Base-by-base conservation (phyloP, 1,140 invertebrate genomes). In the Drosophila nikananu region DNA sequence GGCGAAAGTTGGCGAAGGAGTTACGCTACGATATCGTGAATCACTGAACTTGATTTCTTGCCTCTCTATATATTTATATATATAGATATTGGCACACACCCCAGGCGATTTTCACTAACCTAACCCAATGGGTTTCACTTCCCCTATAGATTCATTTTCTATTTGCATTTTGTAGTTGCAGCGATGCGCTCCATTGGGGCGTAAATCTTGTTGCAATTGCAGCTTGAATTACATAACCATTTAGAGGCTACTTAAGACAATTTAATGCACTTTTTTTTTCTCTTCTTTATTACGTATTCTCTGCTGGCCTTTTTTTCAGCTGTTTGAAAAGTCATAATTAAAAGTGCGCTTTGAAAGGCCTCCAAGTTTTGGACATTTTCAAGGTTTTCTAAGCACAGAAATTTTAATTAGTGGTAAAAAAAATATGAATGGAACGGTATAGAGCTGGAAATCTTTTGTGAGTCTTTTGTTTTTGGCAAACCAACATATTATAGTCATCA, bases 121-220 rank as follows among this genome's bases (percentile, higher is more conserved):
- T 9, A 32, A 30, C 19, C n/a, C 42, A 59, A 58, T 41, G 46
- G 15, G 35, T 60, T 73, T 39, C n/a, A 49, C 46, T 73, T 58
- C 55, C 52, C 32, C 44, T 19, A 61, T 37, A 32, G 44, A 73
- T 61, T 74, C 41, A 68, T 62, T 75, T 64, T 60, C 30, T 37
- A 15, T 75, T 58, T 65, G 67, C 60, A 61, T 48, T 75, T 76
- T 59, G 54, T 46, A 66, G 71, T 68, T 68, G 59, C 77, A 67
- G 55, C 70, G 86, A 42, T 90, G 46, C 86, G 84, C 84, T 87
- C 74, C 70, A 90, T 87, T 90, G 84, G 83, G 54, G 73, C 84
- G 81, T 90, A 48, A 87, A 84, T 79, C 73, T 54, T 87, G 72
- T 68, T 55, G 81, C 86, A 87, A 87, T 46, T 59, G 61, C 70